These are phyloP conservation scores for Marmota flaviventris DNA, from an alignment of 2,113 vertebrate genomes.

Conservation along the genomic window DNA sequence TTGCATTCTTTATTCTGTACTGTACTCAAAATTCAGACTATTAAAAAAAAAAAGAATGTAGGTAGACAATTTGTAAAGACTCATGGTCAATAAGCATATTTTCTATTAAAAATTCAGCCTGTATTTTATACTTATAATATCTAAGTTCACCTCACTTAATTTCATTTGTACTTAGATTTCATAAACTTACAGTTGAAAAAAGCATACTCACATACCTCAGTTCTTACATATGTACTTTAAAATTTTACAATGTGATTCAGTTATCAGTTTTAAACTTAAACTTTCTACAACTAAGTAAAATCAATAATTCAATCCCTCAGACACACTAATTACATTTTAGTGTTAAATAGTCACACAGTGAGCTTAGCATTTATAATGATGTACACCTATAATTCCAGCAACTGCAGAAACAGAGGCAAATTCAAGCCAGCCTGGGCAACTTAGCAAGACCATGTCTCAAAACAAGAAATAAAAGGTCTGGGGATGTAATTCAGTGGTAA, in stretches of 20 bases:
- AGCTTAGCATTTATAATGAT: too few species aligned
- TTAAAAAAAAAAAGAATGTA: too few species aligned
- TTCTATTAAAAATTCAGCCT: not conserved
- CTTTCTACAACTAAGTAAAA: not conserved
- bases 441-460: too few species aligned
- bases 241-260: not conserved
- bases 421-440: too few species aligned
- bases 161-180: not conserved
- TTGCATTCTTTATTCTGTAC: not conserved
- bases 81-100: too few species aligned
- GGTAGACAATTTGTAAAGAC: too few species aligned
- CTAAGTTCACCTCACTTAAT: not conserved
- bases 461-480: too few species aligned
- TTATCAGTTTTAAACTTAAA: not conserved
- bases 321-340: not conserved
- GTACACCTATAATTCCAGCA: too few species aligned
- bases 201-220: not conserved
- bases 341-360: not conserved
- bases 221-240: not conserved
- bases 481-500: too few species aligned
- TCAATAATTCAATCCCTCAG: not conserved
- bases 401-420: too few species aligned
- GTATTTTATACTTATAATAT: not conserved
- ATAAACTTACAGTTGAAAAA: conserved; percentile 40
- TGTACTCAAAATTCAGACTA: not conserved